Conservation (phyloP, 2,113 vertebrate species). For the Sorex araneus region DNA sequence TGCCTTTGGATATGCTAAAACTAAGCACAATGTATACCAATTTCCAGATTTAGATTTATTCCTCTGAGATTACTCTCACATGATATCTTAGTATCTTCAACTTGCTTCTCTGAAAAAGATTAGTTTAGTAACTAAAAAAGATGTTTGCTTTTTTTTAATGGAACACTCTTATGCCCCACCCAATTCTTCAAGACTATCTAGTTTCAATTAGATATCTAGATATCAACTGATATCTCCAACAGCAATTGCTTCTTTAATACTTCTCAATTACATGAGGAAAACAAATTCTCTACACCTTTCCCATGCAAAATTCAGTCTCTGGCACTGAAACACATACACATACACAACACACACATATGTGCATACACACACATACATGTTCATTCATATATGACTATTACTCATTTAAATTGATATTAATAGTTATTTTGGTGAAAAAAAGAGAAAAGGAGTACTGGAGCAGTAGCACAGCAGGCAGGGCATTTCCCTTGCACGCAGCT, state of each 20-base stretch:
- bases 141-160: not conserved
- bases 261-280: not conserved
- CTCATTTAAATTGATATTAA: too few relatives aligned
- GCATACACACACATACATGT: too few relatives aligned
- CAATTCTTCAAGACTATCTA: not conserved
- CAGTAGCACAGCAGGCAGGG: too few relatives aligned
- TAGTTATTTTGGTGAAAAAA: too few relatives aligned
- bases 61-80: not conserved
- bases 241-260: not conserved
- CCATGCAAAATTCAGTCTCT: too few relatives aligned
- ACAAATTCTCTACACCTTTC: too few relatives aligned
- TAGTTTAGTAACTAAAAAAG: not conserved
- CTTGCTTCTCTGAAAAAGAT: not conserved
- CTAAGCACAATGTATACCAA: not conserved
- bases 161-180: not conserved
- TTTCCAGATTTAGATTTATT: conserved; percentile 3
- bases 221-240: conserved; percentile 16
- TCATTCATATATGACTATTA: too few relatives aligned
- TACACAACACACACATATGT: too few relatives aligned
- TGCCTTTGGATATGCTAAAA: not conserved
- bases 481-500: too few relatives aligned
- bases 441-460: too few relatives aligned
- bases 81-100: not conserved
- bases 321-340: too few relatives aligned
- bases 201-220: too few relatives aligned